These are phyloP conservation scores for Hyperoplus lanceolatus DNA, from an alignment of 2,797 vertebrate species.

Conservation along the genomic window DNA sequence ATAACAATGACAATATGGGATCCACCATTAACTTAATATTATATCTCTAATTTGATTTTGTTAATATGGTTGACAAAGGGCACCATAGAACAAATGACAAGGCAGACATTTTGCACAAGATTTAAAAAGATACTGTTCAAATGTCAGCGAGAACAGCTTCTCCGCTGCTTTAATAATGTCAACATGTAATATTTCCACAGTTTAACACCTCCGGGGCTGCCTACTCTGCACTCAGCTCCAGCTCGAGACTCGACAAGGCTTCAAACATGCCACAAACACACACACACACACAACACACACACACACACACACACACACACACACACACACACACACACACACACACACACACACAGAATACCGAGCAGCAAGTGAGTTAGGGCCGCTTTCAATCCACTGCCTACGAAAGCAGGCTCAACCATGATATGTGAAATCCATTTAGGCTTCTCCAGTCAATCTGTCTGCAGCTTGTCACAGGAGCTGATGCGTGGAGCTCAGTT, in stretches of 20 bases:
- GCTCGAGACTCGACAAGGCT: constrained; percentile 39
- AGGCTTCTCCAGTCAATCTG: constrained; percentile 17
- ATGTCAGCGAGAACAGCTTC: constrained; percentile 21
- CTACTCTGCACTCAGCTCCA: constrained; percentile 42
- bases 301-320: background rate
- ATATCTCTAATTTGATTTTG: constrained; percentile 10
- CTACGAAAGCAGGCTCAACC: constrained; percentile 31
- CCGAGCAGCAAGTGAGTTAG: background rate
- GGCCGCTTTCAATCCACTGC: constrained; percentile 20
- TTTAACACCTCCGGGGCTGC: constrained; percentile 45
- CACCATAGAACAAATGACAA: constrained; percentile 19
- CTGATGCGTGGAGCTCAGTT: constrained; percentile 23
- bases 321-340: no score
- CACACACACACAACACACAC: no score
- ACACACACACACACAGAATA: constrained; percentile 15
- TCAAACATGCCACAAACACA: constrained; percentile 2
- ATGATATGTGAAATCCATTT: constrained; percentile 44
- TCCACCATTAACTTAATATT: background rate
- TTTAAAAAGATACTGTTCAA: constrained; percentile 23
- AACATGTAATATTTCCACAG: constrained; percentile 46
- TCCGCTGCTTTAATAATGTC: constrained; percentile 28
- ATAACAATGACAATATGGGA: constrained; percentile 21
- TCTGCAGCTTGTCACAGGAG: constrained; percentile 35
- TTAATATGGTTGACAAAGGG: constrained; percentile 17
- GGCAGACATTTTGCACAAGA: background rate